Evolutionary conservation across 2,113 vertebrate genomes (phyloP), one percentile per base, ranked within the genome.

Genomic region (Salminus brasiliensis): DNA sequence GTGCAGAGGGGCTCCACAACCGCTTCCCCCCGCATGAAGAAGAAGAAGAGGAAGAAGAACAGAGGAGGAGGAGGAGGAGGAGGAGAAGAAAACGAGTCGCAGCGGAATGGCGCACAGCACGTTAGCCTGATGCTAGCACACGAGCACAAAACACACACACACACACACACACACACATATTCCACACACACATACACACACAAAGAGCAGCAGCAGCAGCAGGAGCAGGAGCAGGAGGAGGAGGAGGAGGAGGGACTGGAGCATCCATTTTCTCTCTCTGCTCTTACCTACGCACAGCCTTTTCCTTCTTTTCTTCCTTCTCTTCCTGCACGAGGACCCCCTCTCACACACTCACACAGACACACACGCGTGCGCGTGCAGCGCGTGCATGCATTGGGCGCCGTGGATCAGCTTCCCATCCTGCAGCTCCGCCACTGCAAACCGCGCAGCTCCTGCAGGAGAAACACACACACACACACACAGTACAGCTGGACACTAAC

Each of bases 231-330:
- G 12, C 12, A 45, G 47, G 47, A 49, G 47, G 47, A 49, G 47
- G 47, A 49, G 89, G 81, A 78, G 85, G 23, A 66, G 53, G 76
- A 84, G 62, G 87, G 72, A 86, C 81, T 53, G 73, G 87, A 87
- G 91, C 91, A 92, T 91, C 92, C 90, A 93, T 91, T 92, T 90
- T 91, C 84, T 84, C 75, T 85, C 52, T 55, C n/a, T 76, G 84
- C 88, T 79, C 93, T 93, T 94, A 93, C 92, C 93, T 94, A 90
- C 89, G 91, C 89, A 90, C 90, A 87, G 89, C 87, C 75, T 81
- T 68, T 68, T 73, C 81, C 68, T 86, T 87, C 87, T 89, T 86
- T 83, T 85, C 87, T 84, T 83, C 83, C 72, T 84, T 84, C 82
- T 85, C 86, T 85, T 85, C 88, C 87, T 88, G 91, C 89, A 88